Evolutionary conservation across 2,113 vertebrate genomes (phyloP).

Genomic region (Telmatochromis sp.): DNA sequence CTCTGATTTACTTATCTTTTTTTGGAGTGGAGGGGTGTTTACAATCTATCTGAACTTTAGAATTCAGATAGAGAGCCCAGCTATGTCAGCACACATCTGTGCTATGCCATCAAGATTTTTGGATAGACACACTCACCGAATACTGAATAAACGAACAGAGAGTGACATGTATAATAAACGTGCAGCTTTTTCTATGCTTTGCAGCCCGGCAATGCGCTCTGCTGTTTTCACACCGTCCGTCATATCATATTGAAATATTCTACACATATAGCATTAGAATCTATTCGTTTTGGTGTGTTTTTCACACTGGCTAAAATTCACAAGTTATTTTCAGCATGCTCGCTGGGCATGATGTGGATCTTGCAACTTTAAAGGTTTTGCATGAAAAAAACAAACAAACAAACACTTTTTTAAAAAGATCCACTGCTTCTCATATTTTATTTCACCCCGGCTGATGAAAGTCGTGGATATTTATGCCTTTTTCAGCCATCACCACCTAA

Average conservation of each 20-base stretch:
- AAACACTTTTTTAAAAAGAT: neutral
- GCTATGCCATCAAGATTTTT: conserved; percentile 7
- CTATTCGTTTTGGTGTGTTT: neutral
- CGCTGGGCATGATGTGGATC: neutral
- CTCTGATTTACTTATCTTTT: conserved; percentile 27
- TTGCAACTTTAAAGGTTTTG: neutral
- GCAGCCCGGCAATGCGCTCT: neutral
- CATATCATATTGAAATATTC: neutral
- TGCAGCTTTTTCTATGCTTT: neutral
- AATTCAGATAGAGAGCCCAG: conserved; percentile 2
- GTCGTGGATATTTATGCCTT: neutral
- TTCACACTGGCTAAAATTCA: neutral
- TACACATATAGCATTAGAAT: neutral
- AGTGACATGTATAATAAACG: conserved; percentile 19
- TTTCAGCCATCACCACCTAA: fast-evolving
- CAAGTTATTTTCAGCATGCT: neutral
- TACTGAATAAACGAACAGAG: neutral
- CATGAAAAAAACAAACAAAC: neutral
- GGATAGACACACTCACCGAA: neutral
- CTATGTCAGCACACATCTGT: conserved; percentile 3
- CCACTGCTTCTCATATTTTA: too few relatives aligned
- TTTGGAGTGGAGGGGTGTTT: neutral
- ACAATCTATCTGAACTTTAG: neutral
- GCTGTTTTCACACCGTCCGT: neutral
- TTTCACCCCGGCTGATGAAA: neutral